Conservation (phyloP, 2,888 invertebrate genomes). For the Apodemia mormo region DNA sequence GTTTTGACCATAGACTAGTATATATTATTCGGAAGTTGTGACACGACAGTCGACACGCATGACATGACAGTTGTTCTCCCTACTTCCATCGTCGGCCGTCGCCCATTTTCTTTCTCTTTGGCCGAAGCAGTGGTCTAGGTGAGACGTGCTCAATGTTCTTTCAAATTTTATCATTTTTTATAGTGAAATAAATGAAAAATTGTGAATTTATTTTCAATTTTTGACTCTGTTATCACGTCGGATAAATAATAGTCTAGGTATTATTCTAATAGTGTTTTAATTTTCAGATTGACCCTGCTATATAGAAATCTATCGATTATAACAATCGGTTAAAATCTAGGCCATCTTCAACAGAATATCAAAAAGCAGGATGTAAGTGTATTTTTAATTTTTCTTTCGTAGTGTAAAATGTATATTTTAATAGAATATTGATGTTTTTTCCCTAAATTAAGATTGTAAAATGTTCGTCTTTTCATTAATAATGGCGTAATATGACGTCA, state of each 20-base stretch:
- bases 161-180: background rate
- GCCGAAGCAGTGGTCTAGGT: constrained; percentile 72
- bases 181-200: background rate
- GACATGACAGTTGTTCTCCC: too few species aligned
- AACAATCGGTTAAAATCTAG: constrained; percentile 41
- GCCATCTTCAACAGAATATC: constrained; percentile 51
- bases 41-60: too few species aligned
- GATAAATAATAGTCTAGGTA: too few species aligned
- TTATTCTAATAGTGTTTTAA: constrained; percentile 37
- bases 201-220: background rate
- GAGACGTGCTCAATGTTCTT: constrained; percentile 50
- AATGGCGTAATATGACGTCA: background rate
- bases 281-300: constrained; percentile 71
- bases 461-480: background rate
- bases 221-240: background rate
- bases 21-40: too few species aligned
- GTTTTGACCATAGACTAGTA: too few species aligned
- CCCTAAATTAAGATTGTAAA: too few species aligned
- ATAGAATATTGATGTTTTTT: background rate
- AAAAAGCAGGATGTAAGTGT: constrained; percentile 62
- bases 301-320: constrained; percentile 45
- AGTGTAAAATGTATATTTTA: too few species aligned
- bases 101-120: constrained; percentile 51
- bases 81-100: background rate
- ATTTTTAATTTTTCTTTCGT: too few species aligned